Evolutionary conservation across 2,113 vertebrate genomes (phyloP), one percentile per base, ranked within the genome.

Genomic region (Pedetes capensis): DNA sequence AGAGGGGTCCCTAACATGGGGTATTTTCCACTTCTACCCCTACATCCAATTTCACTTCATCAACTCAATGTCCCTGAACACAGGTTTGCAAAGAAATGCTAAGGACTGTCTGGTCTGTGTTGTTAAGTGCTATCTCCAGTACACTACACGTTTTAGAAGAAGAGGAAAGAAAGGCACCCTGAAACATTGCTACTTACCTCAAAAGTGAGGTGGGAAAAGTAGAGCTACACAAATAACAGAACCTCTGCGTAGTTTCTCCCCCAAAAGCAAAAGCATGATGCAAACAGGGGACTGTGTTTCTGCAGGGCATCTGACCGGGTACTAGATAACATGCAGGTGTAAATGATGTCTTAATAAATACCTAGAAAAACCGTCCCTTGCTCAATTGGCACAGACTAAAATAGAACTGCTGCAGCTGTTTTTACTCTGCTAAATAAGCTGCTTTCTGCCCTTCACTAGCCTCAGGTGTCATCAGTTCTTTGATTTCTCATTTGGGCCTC

Each of bases 281-380:
- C 34, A 39, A 76, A 18, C 17, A 51, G 2, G n/a, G n/a, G 13
- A 39, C 12, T 27, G 5, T 6, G 6, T 81, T 71, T 63, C 61
- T 55, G 7, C 16, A 18, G 49, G 16, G 11, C 17, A 22, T 29
- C 29, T 49, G 55, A 57, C 34, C 14, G 17, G 10, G 11, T 4
- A 16, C 25, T 23, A 29, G 37, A 66, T 1, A 10, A 68, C 1
- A 5, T 0, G 0, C 42, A 4, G 72, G 9, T 16, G 25, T 47
- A 88, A 34, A 25, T 63, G 13, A 18, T 11, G 27, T 74, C 27
- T 34, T 74, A 9, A 34, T 34, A 61, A 93, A 71, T 1, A 1
- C 42, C 23, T 17, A 8, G 23, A 59, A 68, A n/a, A 39, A 13
- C 49, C 27, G 27, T 22, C 27, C 27, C 29, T 78, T 27, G 5